Percentiles rank a stretch among this genome's conserved stretches.
Evolutionary conservation across 2,797 vertebrate species (phyloP).

Genomic region (Clarias pachynema): DNA sequence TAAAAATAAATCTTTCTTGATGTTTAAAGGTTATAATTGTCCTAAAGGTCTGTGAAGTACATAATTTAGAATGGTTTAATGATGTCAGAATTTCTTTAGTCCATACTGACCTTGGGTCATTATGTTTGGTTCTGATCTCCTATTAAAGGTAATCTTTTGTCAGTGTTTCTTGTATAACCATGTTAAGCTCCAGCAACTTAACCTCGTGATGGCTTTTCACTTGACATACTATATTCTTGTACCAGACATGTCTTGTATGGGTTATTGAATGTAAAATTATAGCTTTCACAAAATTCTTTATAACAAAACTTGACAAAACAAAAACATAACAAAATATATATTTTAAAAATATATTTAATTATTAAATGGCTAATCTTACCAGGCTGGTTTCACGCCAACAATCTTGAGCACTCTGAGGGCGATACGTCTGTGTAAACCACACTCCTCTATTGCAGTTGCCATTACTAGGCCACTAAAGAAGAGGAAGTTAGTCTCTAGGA

Average conservation of each 20-base stretch:
- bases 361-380: conserved; percentile 74
- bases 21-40: neutral
- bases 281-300: neutral
- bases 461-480: conserved; percentile 94
- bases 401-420: conserved; percentile 89
- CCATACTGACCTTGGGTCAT: neutral
- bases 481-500: conserved; percentile 95
- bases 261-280: neutral
- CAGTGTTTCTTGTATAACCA: neutral
- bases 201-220: neutral
- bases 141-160: neutral
- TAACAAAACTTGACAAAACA: neutral
- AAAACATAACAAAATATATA: neutral
- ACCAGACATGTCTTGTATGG: neutral
- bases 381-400: conserved; percentile 90
- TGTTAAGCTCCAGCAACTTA: neutral
- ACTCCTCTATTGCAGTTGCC: conserved; percentile 94
- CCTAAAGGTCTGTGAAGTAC: neutral
- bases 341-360: neutral
- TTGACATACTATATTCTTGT: neutral
- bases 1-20: neutral
- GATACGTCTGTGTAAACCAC: conserved; percentile 93
- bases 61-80: neutral
- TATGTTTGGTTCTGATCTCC: neutral
- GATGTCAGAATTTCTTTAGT: neutral